Base-by-base conservation (phyloP, 2,113 vertebrate species). In the Orthochromis malagaraziensis region DNA sequence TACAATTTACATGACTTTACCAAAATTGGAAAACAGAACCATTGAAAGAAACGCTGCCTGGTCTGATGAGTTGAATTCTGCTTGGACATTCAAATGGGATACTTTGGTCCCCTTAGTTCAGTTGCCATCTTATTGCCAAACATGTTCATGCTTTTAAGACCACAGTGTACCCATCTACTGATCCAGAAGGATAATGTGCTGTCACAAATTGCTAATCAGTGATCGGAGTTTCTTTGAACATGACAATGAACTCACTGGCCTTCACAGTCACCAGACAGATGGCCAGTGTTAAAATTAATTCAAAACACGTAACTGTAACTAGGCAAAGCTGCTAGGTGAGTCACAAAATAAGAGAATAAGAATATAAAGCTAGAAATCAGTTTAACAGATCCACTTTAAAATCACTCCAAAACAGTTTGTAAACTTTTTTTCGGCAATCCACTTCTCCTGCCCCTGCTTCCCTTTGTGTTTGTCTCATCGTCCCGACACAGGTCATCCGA, bases 401-500 rank as follows among this genome's bases (percentile, higher is more conserved):
- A 33, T 9, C 19, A 26, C n/a, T 4, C 53, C 26, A 19, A 75
- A 35, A 77, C 73, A n/a, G 45, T 33, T 2, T 51, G 73, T 77
- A 77, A 77, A 77, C 73, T n/a, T 29, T 0, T 51, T 63, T 31
- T 77, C 29, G 26, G 73, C 73, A 51, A 51, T 75, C 26, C 26
- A 40, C 24, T n/a, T 33, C 58, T 24, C 84, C 68, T 8, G 16
- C n/a, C 24, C 24, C 11, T 54, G n/a, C 21, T 68, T 45, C 29
- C 54, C 77, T 40, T 16, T 7, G 24, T 14, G n/a, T 55, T 53
- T 81, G 4, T 53, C 57, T 87, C 60, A 12, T 31, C 16, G 1
- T 40, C 24, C 16, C 29, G 51, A 57, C 38, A 17, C 95, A 99
- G 99, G 99, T 94, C 98, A 99, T 91, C 99, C 99, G 4, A 98